Percentiles rank a stretch among this genome's conserved stretches.
Conservation (phyloP, 1,140 invertebrate genomes). For the Drosophila virilis region DNA sequence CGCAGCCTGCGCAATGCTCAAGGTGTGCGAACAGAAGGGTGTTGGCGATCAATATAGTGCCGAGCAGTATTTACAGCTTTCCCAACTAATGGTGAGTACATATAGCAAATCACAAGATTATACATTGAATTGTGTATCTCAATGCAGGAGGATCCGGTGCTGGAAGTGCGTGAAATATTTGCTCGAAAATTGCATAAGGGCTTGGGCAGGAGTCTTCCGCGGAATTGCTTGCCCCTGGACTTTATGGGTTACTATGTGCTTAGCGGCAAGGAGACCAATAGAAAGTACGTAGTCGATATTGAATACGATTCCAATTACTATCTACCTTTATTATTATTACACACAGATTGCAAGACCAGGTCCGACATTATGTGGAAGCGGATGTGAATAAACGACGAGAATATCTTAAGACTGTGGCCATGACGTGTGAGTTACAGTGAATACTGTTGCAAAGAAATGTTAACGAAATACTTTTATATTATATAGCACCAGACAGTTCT, state of each 20-base stretch:
- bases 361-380: conserved; percentile 83
- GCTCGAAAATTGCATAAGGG: conserved; percentile 96
- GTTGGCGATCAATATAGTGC: conserved; percentile 97
- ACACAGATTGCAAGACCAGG: conserved; percentile 65
- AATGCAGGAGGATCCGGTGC: conserved; percentile 90
- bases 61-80: conserved; percentile 97
- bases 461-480: background rate
- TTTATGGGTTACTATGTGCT: conserved; percentile 98
- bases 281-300: conserved; percentile 79
- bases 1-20: conserved; percentile 97
- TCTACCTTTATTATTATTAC: background rate
- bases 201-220: conserved; percentile 90
- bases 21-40: conserved; percentile 97
- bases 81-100: conserved; percentile 91
- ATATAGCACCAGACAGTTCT: conserved; percentile 66
- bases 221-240: conserved; percentile 95
- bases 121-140: conserved; percentile 68
- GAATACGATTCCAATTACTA: background rate
- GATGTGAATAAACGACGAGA: conserved; percentile 96
- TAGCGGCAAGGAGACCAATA: conserved; percentile 93
- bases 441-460: background rate
- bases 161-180: conserved; percentile 95
- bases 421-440: conserved; percentile 72
- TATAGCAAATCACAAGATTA: background rate
- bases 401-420: conserved; percentile 93